Percentiles rank a stretch among this genome's conserved stretches.
Conservation (phyloP, 2,888 invertebrate species). For the Caenorhabditis zanzibari region DNA sequence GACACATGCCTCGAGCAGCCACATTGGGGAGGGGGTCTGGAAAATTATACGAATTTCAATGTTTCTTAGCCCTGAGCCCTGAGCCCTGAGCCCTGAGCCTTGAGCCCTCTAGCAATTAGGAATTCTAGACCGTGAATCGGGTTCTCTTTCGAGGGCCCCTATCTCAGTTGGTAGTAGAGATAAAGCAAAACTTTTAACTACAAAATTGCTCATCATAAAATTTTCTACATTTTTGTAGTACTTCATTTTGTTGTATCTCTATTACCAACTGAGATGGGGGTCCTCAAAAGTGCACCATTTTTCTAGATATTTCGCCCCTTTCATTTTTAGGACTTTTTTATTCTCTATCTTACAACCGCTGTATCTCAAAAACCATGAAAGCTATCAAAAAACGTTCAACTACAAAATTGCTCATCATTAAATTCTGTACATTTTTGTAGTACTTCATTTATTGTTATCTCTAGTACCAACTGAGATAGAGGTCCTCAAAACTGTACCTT, state of each 20-base stretch:
- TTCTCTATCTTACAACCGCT: too few relatives aligned
- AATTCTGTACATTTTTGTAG: too few relatives aligned
- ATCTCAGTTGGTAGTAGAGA: too few relatives aligned
- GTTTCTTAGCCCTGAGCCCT: not conserved
- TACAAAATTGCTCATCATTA: too few relatives aligned
- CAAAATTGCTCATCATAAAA: not conserved
- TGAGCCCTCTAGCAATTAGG: not conserved
- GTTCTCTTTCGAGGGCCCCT: too few relatives aligned
- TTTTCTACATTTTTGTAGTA: conserved; percentile 8
- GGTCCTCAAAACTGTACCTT: too few relatives aligned
- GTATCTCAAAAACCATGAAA: too few relatives aligned
- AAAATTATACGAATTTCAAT: not conserved
- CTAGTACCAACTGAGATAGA: too few relatives aligned
- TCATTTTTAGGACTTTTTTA: not conserved
- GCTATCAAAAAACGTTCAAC: too few relatives aligned
- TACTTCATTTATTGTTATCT: too few relatives aligned
- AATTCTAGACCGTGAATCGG: not conserved
- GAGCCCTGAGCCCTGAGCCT: too few relatives aligned
- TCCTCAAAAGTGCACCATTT: too few relatives aligned
- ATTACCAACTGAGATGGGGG: not conserved
- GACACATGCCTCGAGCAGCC: conserved; percentile 46
- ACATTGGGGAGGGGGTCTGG: conserved; percentile 31
- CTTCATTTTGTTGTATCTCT: not conserved
- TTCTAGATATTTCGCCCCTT: not conserved
- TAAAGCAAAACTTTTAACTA: not conserved